These are phyloP conservation scores for Rhagophthalmus giganteus DNA, from an alignment of 2,888 invertebrate genomes.

Conservation along the genomic window DNA sequence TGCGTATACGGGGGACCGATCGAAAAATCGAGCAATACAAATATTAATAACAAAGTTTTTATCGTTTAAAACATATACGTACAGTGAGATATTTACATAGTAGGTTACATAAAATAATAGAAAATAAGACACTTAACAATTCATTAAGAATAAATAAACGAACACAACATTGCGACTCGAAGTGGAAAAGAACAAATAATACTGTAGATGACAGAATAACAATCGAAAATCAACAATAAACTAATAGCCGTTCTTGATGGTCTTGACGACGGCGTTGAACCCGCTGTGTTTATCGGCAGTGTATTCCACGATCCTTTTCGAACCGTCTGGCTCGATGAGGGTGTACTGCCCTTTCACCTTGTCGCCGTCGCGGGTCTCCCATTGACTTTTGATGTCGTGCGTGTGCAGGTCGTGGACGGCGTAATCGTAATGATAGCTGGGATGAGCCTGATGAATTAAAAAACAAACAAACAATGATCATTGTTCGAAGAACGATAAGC, in stretches of 20 bases:
- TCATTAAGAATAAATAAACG: not conserved
- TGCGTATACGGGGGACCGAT: too few species aligned
- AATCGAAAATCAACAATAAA: not conserved
- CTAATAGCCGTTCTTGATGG: constrained; percentile 44
- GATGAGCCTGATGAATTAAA: constrained; percentile 45
- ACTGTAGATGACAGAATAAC: not conserved
- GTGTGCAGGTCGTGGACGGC: constrained; percentile 56
- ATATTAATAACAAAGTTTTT: too few species aligned
- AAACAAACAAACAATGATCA: not conserved
- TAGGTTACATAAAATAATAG: not conserved
- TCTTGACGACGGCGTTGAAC: constrained; percentile 52
- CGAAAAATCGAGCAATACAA: too few species aligned
- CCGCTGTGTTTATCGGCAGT: constrained; percentile 52
- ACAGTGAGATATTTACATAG: too few species aligned
- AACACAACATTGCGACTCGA: not conserved
- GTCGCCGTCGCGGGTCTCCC: constrained; percentile 56
- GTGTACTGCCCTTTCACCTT: constrained; percentile 56
- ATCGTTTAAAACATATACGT: too few species aligned
- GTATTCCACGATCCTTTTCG: constrained; percentile 51
- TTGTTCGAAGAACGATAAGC: not conserved
- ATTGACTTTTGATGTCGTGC: constrained; percentile 56
- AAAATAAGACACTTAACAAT: not conserved
- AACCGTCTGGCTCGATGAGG: constrained; percentile 52
- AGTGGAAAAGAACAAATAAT: not conserved
- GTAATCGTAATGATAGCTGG: constrained; percentile 56